Conservation (phyloP, 2,797 vertebrate genomes). For the Kryptolebias ocellatus region DNA sequence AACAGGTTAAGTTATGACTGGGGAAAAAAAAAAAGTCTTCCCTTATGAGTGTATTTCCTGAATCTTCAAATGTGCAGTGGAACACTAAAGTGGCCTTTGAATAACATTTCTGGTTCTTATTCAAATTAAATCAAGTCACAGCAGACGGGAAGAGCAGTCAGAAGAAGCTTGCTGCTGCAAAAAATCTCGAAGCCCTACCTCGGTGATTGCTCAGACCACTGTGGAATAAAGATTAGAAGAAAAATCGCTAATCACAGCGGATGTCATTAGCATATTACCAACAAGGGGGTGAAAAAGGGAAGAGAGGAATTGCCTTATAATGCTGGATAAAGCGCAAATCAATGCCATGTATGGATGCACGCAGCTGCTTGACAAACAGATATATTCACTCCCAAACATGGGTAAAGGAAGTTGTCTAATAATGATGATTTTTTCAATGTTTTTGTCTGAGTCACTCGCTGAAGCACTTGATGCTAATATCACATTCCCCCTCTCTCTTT, state of each 20-base stretch:
- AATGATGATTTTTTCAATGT: constrained; percentile 80
- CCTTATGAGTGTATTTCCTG: constrained; percentile 64
- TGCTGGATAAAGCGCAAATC: constrained; percentile 86
- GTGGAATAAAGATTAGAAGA: constrained; percentile 94
- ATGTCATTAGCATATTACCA: constrained; percentile 97
- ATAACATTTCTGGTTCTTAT: constrained; percentile 86
- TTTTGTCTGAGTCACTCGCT: constrained; percentile 79
- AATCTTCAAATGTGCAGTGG: constrained; percentile 56
- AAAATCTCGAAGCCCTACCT: constrained; percentile 88
- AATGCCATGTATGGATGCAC: constrained; percentile 83
- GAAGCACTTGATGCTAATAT: constrained; percentile 82
- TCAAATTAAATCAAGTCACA: constrained; percentile 88
- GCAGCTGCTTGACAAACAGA: constrained; percentile 85
- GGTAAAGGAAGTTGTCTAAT: constrained; percentile 82
- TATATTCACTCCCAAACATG: constrained; percentile 80
- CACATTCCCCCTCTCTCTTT: constrained; percentile 81
- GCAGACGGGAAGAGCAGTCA: constrained; percentile 85
- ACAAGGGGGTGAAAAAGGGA: constrained; percentile 87
- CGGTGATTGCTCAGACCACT: constrained; percentile 92
- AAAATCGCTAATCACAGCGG: constrained; percentile 93
- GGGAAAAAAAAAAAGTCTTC: constrained; percentile 24
- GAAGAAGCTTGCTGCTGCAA: constrained; percentile 85
- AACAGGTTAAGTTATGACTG: constrained; percentile 58
- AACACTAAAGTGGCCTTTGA: constrained; percentile 75
- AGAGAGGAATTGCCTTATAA: constrained; percentile 86